Evolutionary conservation across 2,888 invertebrate genomes (phyloP).

Genomic region (Alloscopus bannaensis): DNA sequence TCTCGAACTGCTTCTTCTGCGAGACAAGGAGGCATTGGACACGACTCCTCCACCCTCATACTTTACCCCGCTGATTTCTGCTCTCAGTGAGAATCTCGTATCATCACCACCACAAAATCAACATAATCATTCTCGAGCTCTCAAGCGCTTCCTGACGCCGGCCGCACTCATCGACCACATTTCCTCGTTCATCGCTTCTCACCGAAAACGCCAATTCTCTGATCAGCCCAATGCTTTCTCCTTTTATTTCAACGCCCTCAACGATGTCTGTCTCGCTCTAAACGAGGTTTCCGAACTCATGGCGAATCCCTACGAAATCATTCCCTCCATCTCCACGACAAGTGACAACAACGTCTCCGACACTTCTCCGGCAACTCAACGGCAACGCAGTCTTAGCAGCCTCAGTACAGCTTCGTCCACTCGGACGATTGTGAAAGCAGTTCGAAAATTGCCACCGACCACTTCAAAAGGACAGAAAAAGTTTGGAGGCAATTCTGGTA

Average conservation of each 20-base stretch:
- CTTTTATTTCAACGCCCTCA: slow-evolving; percentile 48
- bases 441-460: slow-evolving; percentile 31
- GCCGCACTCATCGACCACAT: slow-evolving; percentile 31
- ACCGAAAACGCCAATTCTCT: slow-evolving; percentile 33
- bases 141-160: slow-evolving; percentile 10
- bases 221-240: slow-evolving; percentile 32
- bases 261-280: slow-evolving; percentile 52
- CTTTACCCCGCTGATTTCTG: slow-evolving; percentile 7
- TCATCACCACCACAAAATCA: too few species aligned
- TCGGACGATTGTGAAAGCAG: slow-evolving; percentile 5
- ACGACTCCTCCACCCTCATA: slow-evolving; percentile 16
- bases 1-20: slow-evolving; percentile 37
- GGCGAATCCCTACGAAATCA: slow-evolving; percentile 49
- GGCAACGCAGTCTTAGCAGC: neutral
- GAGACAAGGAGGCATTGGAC: slow-evolving; percentile 39
- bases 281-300: slow-evolving; percentile 47
- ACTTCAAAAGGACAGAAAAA: too few species aligned
- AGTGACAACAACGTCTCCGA: slow-evolving; percentile 16
- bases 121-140: too few species aligned
- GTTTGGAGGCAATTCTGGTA: too few species aligned
- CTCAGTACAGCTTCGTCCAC: neutral
- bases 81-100: slow-evolving; percentile 21
- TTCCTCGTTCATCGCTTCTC: slow-evolving; percentile 18
- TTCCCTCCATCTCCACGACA: slow-evolving; percentile 16
- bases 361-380: slow-evolving; percentile 20